phyloP scores from a whole-genome alignment of 2,888 invertebrate species.

The Andrena dorsata region DNA sequence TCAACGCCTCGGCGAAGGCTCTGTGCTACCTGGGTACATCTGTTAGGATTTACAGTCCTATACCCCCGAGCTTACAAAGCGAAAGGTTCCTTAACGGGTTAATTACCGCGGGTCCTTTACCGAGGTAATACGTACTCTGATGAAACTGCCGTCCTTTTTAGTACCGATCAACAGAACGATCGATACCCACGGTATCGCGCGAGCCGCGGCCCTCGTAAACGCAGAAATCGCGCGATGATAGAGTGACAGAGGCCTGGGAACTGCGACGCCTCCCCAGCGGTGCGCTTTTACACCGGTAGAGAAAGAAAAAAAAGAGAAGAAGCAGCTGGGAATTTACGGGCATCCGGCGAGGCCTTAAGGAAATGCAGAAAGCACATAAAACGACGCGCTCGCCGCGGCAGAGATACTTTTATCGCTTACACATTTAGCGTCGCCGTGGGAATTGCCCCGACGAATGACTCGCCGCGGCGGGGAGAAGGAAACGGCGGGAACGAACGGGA shows the following conservation, averaged over 20 bases:
- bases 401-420: slow-evolving; percentile 75
- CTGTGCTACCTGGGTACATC: background rate
- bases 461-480: slow-evolving; percentile 40
- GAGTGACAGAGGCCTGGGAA: slow-evolving; percentile 15
- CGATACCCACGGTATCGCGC: background rate
- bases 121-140: background rate
- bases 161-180: slow-evolving; percentile 2
- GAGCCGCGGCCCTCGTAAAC: slow-evolving; percentile 25
- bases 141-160: no score
- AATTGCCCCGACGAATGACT: slow-evolving; percentile 67
- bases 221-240: slow-evolving; percentile 26
- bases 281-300: background rate
- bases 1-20: background rate
- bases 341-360: slow-evolving; percentile 65
- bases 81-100: no score
- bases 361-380: slow-evolving; percentile 71
- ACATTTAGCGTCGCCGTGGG: slow-evolving; percentile 71
- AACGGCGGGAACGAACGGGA: slow-evolving; percentile 18
- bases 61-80: no score
- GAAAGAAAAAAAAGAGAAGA: background rate
- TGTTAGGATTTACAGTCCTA: background rate
- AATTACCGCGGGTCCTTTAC: no score
- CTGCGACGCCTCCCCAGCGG: slow-evolving; percentile 27
- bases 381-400: slow-evolving; percentile 63
- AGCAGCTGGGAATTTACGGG: slow-evolving; percentile 61